These are phyloP conservation scores for Lethrus apterus DNA, from an alignment of 1,140 invertebrate genomes.

Conservation along the genomic window DNA sequence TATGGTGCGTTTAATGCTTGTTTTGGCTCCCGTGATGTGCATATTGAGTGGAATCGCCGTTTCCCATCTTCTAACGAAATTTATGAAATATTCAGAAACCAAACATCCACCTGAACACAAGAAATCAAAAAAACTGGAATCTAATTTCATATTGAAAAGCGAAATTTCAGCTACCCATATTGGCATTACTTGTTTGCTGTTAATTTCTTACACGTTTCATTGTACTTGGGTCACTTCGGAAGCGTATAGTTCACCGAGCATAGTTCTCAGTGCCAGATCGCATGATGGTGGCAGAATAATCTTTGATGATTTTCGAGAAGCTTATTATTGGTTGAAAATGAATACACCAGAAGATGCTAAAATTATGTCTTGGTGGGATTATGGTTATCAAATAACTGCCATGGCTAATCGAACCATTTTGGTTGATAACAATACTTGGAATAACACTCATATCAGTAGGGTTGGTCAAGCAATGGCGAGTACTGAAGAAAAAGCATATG, in stretches of 20 bases:
- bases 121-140: slow-evolving; percentile 69
- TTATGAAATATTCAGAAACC: slow-evolving; percentile 79
- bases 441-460: slow-evolving; percentile 91
- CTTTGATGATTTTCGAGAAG: slow-evolving; percentile 94
- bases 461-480: slow-evolving; percentile 98
- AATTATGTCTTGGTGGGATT: slow-evolving; percentile 99
- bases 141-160: slow-evolving; percentile 77
- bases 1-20: slow-evolving; percentile 97
- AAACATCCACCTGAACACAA: slow-evolving; percentile 44
- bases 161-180: slow-evolving; percentile 86
- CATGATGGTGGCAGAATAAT: slow-evolving; percentile 88
- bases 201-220: slow-evolving; percentile 90
- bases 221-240: slow-evolving; percentile 99
- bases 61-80: slow-evolving; percentile 80
- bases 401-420: slow-evolving; percentile 98
- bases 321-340: slow-evolving; percentile 96
- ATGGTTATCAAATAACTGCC: slow-evolving; percentile 97
- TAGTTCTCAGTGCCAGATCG: slow-evolving; percentile 89
- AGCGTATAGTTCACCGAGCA: slow-evolving; percentile 95
- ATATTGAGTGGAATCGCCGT: slow-evolving; percentile 91
- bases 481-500: slow-evolving; percentile 90
- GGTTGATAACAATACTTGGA: slow-evolving; percentile 99
- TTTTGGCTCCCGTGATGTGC: slow-evolving; percentile 96
- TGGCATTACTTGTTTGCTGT: slow-evolving; percentile 71
- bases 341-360: slow-evolving; percentile 92